phyloP scores from a whole-genome alignment of 2,113 vertebrate genomes.

The Chelonoidis abingdonii region DNA sequence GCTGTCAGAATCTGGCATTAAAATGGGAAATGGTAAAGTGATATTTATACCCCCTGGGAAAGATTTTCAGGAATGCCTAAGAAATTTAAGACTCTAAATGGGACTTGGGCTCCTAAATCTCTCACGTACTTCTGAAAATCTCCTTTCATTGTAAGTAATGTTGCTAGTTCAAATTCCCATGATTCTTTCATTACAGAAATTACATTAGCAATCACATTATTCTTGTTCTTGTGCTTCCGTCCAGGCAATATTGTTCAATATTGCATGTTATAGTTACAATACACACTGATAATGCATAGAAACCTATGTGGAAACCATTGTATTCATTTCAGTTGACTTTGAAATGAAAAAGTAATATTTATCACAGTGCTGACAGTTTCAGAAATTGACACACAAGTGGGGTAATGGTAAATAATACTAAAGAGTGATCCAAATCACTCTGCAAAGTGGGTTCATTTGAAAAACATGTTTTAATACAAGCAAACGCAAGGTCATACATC shows the following conservation, averaged over 20 bases:
- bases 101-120: background rate
- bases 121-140: background rate
- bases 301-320: background rate
- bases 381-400: background rate
- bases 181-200: background rate
- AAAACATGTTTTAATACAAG: background rate
- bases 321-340: background rate
- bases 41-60: background rate
- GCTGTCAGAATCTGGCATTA: background rate
- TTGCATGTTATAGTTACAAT: background rate
- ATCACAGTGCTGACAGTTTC: background rate
- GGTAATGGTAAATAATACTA: background rate
- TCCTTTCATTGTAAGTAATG: background rate
- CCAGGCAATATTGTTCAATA: background rate
- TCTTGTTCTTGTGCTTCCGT: background rate
- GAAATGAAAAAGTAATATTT: background rate
- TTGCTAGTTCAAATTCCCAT: background rate
- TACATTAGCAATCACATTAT: background rate
- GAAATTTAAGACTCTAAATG: background rate
- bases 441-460: background rate
- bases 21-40: background rate
- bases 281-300: background rate
- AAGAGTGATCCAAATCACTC: background rate
- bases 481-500: background rate
- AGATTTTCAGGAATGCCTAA: background rate